These are phyloP conservation scores for Pavo muticus DNA, from an alignment of 2,113 vertebrate genomes.

Conservation along the genomic window DNA sequence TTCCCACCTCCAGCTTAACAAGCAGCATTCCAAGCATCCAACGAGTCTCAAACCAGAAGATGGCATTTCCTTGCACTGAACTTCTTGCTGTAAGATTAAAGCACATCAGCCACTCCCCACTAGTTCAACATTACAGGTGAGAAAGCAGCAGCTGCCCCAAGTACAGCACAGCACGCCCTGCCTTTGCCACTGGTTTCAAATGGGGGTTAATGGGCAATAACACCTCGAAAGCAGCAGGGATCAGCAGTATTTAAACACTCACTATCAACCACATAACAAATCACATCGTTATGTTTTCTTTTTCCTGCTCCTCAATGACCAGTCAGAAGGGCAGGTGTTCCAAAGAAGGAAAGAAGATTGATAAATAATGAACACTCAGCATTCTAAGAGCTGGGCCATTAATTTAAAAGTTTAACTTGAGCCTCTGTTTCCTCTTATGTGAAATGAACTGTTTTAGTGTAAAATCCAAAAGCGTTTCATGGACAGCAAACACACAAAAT, in stretches of 20 bases:
- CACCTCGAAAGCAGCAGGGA: not conserved
- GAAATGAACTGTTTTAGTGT: accelerated
- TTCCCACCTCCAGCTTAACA: not conserved
- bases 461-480: not conserved
- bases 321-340: not conserved
- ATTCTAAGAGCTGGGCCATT: not conserved
- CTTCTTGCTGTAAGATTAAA: not conserved
- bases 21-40: not conserved
- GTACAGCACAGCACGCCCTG: not conserved
- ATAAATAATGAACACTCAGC: not conserved
- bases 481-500: not conserved
- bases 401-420: not conserved
- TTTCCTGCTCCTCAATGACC: not conserved
- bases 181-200: not conserved
- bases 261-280: not conserved
- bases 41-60: not conserved
- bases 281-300: accelerated
- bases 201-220: not conserved
- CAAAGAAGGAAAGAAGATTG: not conserved
- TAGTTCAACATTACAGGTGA: not conserved
- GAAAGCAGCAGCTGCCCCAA: not conserved
- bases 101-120: accelerated
- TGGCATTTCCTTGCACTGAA: not conserved
- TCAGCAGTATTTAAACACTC: not conserved
- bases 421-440: accelerated